phyloP scores from a whole-genome alignment of 2,113 vertebrate species.

The Carettochelys insculpta region DNA sequence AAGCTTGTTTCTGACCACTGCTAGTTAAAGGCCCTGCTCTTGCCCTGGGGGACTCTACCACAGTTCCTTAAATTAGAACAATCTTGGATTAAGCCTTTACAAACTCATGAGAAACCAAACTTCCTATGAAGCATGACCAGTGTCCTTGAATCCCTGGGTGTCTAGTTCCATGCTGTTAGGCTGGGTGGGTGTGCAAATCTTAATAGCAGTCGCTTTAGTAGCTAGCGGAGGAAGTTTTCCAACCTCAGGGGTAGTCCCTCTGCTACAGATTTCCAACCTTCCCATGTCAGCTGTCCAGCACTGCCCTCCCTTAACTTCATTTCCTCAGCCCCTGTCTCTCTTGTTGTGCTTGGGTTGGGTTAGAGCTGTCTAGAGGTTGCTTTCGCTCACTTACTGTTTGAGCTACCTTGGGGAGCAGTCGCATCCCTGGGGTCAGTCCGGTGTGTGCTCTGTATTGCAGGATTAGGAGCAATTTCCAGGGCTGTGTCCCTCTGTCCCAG shows the following conservation, averaged over 20 bases:
- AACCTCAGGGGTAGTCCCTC: not conserved
- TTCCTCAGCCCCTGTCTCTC: not conserved
- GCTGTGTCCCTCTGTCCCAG: rapidly evolving
- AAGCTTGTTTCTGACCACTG: not conserved
- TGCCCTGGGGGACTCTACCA: not conserved
- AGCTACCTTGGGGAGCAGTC: no score
- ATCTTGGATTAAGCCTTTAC: no score
- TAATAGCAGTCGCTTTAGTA: not conserved
- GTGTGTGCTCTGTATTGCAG: no score
- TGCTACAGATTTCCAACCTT: not conserved
- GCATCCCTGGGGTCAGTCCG: no score
- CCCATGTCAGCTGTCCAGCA: rapidly evolving
- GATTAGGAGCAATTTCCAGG: no score
- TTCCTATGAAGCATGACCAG: not conserved
- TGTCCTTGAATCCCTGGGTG: not conserved
- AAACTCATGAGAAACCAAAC: no score
- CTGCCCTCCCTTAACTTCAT: not conserved
- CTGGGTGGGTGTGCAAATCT: not conserved
- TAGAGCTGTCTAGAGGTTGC: no score
- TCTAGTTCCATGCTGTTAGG: not conserved
- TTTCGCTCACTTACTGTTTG: no score
- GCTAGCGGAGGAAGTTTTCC: not conserved
- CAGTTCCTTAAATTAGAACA: no score
- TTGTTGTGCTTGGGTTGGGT: not conserved
- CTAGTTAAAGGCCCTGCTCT: not conserved